Percentiles rank a stretch among this genome's conserved stretches.
Evolutionary conservation across 2,113 vertebrate species (phyloP).

Genomic region (Barnardius zonarius): DNA sequence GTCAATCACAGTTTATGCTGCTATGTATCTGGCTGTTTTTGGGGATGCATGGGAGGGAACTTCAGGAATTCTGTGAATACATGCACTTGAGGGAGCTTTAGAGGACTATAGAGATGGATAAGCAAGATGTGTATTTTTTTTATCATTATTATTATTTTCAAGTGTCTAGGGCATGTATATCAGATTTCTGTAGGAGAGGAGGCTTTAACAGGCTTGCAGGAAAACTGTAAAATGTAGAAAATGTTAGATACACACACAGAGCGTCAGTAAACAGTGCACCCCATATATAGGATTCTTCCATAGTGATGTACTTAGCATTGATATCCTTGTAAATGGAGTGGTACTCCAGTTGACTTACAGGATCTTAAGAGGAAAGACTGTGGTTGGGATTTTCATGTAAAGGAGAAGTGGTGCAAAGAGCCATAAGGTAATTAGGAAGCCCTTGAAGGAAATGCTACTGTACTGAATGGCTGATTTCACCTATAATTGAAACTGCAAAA

Average conservation of each 20-base stretch:
- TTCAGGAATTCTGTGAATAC: not conserved
- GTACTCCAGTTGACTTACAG: not conserved
- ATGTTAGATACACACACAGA: not conserved
- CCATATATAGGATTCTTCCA: not conserved
- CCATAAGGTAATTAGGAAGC: not conserved
- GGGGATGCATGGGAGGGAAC: not conserved
- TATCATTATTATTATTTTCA: not conserved
- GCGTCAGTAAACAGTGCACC: not conserved
- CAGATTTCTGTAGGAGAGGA: not conserved
- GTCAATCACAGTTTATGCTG: not conserved
- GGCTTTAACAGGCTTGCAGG: not conserved
- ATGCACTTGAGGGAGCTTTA: not conserved
- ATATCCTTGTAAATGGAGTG: not conserved
- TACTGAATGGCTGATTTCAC: not conserved
- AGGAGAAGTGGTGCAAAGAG: not conserved
- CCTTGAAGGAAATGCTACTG: not conserved
- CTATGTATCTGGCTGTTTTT: not conserved
- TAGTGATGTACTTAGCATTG: not conserved
- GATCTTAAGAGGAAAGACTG: not conserved
- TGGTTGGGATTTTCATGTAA: not conserved
- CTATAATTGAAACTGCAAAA: not conserved
- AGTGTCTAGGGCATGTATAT: not conserved
- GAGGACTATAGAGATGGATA: not conserved
- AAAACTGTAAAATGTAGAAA: not conserved
- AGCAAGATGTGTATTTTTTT: not conserved